A percentile compares a stretch with the other conserved stretches of the same genome.
Evolutionary conservation across 1,140 invertebrate genomes (phyloP).

Genomic region (Dinoponera quadriceps): DNA sequence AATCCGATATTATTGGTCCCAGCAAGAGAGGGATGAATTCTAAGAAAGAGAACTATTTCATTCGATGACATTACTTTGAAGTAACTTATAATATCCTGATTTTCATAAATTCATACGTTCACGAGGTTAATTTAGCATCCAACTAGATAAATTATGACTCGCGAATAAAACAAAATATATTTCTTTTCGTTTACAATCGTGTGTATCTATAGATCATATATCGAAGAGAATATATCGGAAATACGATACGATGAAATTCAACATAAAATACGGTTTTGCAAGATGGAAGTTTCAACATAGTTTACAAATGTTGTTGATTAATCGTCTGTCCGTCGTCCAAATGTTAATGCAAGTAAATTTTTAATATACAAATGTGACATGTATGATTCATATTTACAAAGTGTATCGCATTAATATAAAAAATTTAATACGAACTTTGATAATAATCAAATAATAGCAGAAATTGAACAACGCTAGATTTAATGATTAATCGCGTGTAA

Average conservation of each 20-base stretch:
- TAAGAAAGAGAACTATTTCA: neutral
- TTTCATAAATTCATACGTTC: neutral
- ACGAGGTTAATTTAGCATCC: conserved; percentile 38
- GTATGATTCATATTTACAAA: no score
- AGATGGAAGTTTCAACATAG: no score
- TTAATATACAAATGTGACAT: no score
- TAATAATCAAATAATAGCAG: neutral
- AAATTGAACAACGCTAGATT: neutral
- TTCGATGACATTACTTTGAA: neutral
- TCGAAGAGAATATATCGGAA: neutral
- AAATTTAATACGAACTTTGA: neutral
- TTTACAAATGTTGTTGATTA: no score
- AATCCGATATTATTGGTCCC: neutral
- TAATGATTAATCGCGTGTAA: neutral
- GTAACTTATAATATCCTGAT: neutral
- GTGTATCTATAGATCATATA: no score
- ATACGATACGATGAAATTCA: neutral
- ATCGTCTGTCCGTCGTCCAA: no score
- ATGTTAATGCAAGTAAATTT: no score
- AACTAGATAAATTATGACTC: conserved; percentile 1
- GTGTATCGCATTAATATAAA: neutral
- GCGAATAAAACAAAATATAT: conserved; percentile 2
- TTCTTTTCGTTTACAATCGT: neutral
- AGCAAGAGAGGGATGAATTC: neutral
- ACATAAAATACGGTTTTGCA: neutral